These are phyloP conservation scores for Luperina testacea DNA, from an alignment of 2,888 invertebrate species.

Conservation along the genomic window DNA sequence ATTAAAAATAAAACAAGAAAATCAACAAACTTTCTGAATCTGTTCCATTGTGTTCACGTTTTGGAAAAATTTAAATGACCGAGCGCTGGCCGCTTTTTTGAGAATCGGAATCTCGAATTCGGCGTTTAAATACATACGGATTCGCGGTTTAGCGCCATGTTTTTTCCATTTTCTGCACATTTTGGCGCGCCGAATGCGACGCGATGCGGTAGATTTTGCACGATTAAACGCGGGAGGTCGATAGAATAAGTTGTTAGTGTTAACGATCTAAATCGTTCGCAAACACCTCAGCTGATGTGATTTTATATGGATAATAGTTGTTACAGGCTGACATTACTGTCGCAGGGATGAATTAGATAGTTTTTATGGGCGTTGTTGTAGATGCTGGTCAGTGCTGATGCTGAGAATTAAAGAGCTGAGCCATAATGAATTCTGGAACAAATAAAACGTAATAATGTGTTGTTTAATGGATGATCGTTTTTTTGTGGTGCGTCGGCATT, in stretches of 20 bases:
- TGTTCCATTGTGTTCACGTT: constrained; percentile 90
- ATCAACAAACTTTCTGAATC: constrained; percentile 81
- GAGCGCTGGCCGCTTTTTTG: constrained; percentile 86
- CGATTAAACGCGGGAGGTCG: constrained; percentile 87
- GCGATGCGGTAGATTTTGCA: constrained; percentile 85
- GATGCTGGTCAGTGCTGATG: constrained; percentile 19
- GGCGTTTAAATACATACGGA: constrained; percentile 90
- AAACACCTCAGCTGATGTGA: constrained; percentile 73
- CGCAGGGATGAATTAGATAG: constrained; percentile 21
- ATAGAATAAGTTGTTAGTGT: constrained; percentile 88
- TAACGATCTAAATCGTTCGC: constrained; percentile 82
- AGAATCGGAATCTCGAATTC: constrained; percentile 85
- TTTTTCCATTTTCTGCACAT: constrained; percentile 90
- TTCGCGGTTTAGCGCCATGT: constrained; percentile 90
- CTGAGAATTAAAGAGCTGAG: constrained; percentile 25
- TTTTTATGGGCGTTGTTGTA: constrained; percentile 24
- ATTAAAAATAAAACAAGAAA: constrained; percentile 86
- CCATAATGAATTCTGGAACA: constrained; percentile 53
- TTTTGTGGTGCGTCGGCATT: constrained; percentile 74
- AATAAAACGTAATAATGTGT: constrained; percentile 66
- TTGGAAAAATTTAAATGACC: constrained; percentile 90
- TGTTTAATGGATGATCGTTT: constrained; percentile 67
- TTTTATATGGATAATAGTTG: constrained; percentile 62
- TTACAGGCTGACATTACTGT: constrained; percentile 35
- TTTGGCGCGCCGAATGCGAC: constrained; percentile 84